Evolutionary conservation across 2,113 vertebrate genomes (phyloP).

Genomic region (Cryptomyrus ogoouensis): DNA sequence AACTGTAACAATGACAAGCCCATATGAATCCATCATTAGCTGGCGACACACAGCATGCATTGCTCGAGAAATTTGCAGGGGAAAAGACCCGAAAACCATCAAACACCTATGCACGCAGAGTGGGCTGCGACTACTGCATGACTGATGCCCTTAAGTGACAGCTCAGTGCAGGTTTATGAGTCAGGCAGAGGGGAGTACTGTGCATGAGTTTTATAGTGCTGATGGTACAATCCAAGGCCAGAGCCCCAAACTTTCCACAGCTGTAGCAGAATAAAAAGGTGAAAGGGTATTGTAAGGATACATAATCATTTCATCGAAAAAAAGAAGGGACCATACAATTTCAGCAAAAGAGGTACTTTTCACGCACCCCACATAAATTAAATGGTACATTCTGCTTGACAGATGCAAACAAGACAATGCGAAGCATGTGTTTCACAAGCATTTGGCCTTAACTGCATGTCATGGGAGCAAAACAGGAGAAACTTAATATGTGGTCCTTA

Average conservation of each 20-base stretch:
- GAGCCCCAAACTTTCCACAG: background rate
- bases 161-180: background rate
- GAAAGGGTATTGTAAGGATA: background rate
- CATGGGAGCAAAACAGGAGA: background rate
- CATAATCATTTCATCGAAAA: background rate
- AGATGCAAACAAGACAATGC: background rate
- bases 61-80: background rate
- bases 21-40: background rate
- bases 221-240: background rate
- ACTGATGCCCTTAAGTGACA: background rate
- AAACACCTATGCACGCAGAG: background rate
- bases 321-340: background rate
- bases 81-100: background rate
- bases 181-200: background rate
- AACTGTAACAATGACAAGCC: background rate
- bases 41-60: background rate
- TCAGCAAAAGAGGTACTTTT: background rate
- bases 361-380: background rate
- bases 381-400: background rate
- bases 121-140: background rate
- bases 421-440: background rate
- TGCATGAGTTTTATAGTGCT: background rate
- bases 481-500: conserved; percentile 14
- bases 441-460: background rate
- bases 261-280: background rate